Base-by-base conservation (phyloP, 2,113 vertebrate species). In the Marmota monax region DNA sequence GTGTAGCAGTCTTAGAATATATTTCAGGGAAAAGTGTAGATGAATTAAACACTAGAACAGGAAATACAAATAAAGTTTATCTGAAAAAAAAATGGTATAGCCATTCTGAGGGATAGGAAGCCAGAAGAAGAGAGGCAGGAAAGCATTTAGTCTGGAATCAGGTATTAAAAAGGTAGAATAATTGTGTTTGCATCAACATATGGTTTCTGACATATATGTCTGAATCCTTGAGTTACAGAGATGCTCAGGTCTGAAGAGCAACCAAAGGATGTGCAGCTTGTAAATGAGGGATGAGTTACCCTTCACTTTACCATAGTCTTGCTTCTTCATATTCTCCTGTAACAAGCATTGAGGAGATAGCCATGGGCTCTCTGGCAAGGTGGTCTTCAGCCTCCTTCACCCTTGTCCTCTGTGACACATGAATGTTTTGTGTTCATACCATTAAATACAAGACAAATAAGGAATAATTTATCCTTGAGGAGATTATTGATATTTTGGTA, bases 271-370 rank as follows among this genome's bases (percentile, higher is more conserved):
- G 2, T 6, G 27, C 23, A 56, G 23, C 18, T 12, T 12, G 20
- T 10, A 10, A 2, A 8, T 1, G 5, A 45, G n/a, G 56, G 10
- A 9, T 3, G 23, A 23, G 32, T 18, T 37, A 23, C 23, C 11
- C 18, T 70, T 51, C 2, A 13, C 9, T 39, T 10, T 2, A 3
- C 27, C 2, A 17, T 8, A n/a, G 8, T 51, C 32, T 51, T 56
- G 8, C 29, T 74, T 70, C 48, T 67, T 29, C 13, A 12, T 42
- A 14, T 34, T 72, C n/a, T 37, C 67, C 42, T 5, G 11, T 74
- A 73, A 34, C 5, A 32, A 85, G 7, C 34, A 58, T 4, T 27
- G 5, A 73, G 18, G 32, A 18, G 7, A 48, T 4, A 48, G 13
- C 27, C 48, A 56, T 4, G 34, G 16, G 17, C 9, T 1, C 7